Evolutionary conservation across 2,797 vertebrate genomes (phyloP).

Genomic region (Chelidonichthys spinosus): DNA sequence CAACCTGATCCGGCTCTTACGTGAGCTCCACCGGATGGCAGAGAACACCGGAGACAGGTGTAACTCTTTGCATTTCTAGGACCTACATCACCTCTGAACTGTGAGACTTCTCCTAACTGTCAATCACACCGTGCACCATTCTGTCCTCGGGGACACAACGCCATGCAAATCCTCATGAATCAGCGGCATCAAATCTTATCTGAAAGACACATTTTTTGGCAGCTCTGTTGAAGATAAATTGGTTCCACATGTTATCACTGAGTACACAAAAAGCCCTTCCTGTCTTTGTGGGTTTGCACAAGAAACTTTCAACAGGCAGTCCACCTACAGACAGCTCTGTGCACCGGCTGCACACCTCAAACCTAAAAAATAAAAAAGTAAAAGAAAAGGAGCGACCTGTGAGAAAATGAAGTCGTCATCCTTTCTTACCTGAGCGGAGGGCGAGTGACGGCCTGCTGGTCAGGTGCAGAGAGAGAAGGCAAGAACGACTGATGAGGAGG

Average conservation of each 20-base stretch:
- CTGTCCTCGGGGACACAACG: background rate
- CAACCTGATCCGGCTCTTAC: constrained; percentile 71
- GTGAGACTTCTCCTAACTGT: constrained; percentile 39
- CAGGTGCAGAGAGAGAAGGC: constrained; percentile 50
- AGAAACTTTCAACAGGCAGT: background rate
- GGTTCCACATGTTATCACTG: background rate
- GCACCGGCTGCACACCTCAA: background rate
- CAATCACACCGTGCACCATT: constrained; percentile 22
- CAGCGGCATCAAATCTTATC: background rate
- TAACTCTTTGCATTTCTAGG: constrained; percentile 49
- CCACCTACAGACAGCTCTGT: background rate
- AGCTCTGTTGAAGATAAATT: background rate
- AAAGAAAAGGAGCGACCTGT: background rate
- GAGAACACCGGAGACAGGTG: constrained; percentile 60
- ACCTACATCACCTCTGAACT: constrained; percentile 58
- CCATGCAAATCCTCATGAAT: background rate
- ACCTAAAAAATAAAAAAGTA: background rate
- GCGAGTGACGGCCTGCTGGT: constrained; percentile 56
- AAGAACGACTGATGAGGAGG: constrained; percentile 59
- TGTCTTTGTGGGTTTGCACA: constrained; percentile 10
- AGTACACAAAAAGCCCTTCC: constrained; percentile 11
- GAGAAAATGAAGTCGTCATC: constrained; percentile 9
- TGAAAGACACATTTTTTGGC: background rate
- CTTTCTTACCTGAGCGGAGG: constrained; percentile 78
- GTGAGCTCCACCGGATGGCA: constrained; percentile 50